Base-by-base conservation (phyloP, 2,888 invertebrate genomes). In the Antheraea assamensis region DNA sequence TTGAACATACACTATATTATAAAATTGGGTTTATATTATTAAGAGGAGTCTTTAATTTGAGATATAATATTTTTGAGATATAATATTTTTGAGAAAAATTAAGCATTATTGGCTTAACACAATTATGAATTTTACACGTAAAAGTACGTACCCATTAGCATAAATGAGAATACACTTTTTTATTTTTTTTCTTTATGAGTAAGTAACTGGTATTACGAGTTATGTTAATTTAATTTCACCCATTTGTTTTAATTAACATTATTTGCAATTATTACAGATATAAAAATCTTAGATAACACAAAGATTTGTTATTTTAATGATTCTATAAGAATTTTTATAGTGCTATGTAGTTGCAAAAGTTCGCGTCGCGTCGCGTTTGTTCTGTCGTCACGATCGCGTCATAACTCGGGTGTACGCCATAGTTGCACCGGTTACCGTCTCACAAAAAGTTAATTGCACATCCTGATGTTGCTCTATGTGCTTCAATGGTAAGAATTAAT, bases 391-490 rank as follows among this genome's bases (percentile, higher is more conserved):
- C 92, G 92, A 87, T 81, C 83, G 79, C 76, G 85, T 87, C 91
- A 90, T 93, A 92, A 92, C 87, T 92, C 83, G 79, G 78, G 91
- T 91, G 90, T 85, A 17, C 30, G 61, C 61, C 15, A 64, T 78
- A 79, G 82, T 84, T 86, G 86, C 87, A 83, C 78, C 80, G 76
- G 76, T 77, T 79, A 61, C 75, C 76, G 80, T 77, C 75, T 76
- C 76, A 82, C 86, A 90, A 90, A 89, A 91, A 91, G 86, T 92
- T 92, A 90, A 91, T 90, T 92, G 89, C 85, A 72, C 35, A 8
- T 31, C 68, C 35, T 30, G 52, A 68, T 72, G 68, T 55, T 72
- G 68, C 55, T 70, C 47, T 55, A 55, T 72, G 55, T 72, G 52
- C 68, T 72, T 55, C n/a, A 30, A 30, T 30, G n/a, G 58, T n/a